These are phyloP conservation scores for Connochaetes taurinus DNA, from an alignment of 2,113 vertebrate species.

Conservation along the genomic window DNA sequence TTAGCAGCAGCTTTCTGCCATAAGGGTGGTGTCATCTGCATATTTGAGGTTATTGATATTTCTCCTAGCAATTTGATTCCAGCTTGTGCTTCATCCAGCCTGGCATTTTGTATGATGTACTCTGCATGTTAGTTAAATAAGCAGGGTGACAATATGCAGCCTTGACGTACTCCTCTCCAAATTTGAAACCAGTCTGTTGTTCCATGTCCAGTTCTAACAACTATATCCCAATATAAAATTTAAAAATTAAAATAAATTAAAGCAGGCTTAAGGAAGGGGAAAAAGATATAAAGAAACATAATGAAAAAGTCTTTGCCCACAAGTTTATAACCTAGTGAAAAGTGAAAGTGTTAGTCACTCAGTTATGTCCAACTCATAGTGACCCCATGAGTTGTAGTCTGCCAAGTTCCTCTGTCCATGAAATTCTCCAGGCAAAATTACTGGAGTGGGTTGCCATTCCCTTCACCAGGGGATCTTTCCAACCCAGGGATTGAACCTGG, in stretches of 20 bases:
- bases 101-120: background rate
- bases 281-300: background rate
- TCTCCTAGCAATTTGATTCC: background rate
- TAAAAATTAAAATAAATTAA: background rate
- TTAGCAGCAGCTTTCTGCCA: background rate
- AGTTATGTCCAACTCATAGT: background rate
- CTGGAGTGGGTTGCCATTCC: background rate
- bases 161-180: background rate
- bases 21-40: background rate
- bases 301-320: background rate
- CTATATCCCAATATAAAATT: background rate
- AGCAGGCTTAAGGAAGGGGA: background rate
- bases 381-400: background rate
- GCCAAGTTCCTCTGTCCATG: background rate
- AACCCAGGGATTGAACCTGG: background rate
- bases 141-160: background rate
- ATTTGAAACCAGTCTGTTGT: background rate
- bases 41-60: background rate
- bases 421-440: background rate
- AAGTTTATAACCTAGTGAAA: background rate
- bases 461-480: background rate
- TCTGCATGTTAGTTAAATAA: background rate
- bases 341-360: background rate
- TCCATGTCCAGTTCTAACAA: background rate
- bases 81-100: background rate